Conservation (phyloP, 1,140 invertebrate genomes). For the Laupala kohalensis region DNA sequence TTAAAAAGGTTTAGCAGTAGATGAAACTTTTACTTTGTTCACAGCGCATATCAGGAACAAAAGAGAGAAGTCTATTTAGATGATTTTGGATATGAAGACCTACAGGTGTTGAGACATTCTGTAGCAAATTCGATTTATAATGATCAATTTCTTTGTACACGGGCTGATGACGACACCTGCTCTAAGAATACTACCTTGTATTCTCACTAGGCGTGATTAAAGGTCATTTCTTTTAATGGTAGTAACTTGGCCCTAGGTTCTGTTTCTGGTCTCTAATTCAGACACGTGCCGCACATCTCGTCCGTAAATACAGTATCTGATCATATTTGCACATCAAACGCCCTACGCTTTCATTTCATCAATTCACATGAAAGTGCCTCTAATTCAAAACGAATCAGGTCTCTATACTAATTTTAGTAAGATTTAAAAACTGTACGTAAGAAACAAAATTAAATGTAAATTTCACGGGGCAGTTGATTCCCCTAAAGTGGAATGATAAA, state of each 20-base stretch:
- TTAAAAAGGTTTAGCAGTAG: no score
- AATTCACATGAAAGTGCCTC: no score
- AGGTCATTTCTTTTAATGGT: not conserved
- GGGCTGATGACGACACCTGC: no score
- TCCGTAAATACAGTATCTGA: not conserved
- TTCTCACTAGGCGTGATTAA: not conserved
- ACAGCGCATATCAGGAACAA: no score
- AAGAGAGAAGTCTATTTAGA: no score
- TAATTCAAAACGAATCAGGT: not conserved
- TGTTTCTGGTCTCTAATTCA: not conserved
- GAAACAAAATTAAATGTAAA: not conserved
- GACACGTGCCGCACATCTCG: not conserved
- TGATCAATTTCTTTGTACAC: no score
- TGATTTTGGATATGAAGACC: no score
- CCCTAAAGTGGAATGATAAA: not conserved
- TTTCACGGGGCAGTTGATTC: not conserved
- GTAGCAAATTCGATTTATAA: no score
- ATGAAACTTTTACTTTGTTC: no score
- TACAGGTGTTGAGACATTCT: no score
- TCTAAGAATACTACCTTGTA: not conserved
- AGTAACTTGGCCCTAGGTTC: not conserved
- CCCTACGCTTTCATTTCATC: no score
- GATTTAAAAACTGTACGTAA: not conserved
- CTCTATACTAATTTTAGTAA: not conserved
- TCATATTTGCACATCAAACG: not conserved